phyloP scores from a whole-genome alignment of 2,888 invertebrate species.

The Rotaria magnacalcarata region DNA sequence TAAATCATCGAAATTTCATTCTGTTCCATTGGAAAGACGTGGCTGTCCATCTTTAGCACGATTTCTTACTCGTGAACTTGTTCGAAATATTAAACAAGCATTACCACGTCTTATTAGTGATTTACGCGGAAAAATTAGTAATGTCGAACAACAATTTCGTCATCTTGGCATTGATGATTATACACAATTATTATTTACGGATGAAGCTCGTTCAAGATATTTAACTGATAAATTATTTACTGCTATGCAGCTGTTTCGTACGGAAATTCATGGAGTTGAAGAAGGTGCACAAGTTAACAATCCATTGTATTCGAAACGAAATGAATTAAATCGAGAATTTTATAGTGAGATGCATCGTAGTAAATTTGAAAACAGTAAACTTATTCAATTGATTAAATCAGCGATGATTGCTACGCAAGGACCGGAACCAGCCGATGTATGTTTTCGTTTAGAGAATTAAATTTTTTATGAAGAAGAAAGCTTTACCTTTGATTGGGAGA shows the following conservation, averaged over 20 bases:
- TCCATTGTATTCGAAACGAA: neutral
- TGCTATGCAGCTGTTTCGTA: constrained; percentile 26
- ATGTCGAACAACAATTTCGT: constrained; percentile 9
- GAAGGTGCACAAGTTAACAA: constrained; percentile 32
- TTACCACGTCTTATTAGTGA: neutral
- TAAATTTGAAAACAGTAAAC: neutral
- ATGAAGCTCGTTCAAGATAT: neutral
- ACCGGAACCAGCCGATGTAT: constrained; percentile 7
- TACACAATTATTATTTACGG: neutral
- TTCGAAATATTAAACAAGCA: constrained; percentile 38
- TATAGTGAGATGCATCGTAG: constrained; percentile 1
- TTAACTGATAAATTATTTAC: constrained; percentile 5
- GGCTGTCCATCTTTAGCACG: constrained; percentile 37
- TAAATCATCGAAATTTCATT: constrained; percentile 4
- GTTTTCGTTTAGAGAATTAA: neutral
- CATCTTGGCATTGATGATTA: constrained; percentile 4
- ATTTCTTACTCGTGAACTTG: constrained; percentile 40
- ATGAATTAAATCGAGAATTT: constrained; percentile 7
- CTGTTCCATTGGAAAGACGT: neutral
- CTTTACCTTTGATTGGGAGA: no score
- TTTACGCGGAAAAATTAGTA: neutral
- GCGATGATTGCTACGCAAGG: constrained; percentile 15
- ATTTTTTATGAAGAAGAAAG: no score
- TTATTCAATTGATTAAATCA: constrained; percentile 15
- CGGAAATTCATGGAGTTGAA: constrained; percentile 10